A percentile compares a stretch with the other conserved stretches of the same genome.
Evolutionary conservation across 2,797 vertebrate genomes (phyloP).

Genomic region (Lithobates sylvaticus): DNA sequence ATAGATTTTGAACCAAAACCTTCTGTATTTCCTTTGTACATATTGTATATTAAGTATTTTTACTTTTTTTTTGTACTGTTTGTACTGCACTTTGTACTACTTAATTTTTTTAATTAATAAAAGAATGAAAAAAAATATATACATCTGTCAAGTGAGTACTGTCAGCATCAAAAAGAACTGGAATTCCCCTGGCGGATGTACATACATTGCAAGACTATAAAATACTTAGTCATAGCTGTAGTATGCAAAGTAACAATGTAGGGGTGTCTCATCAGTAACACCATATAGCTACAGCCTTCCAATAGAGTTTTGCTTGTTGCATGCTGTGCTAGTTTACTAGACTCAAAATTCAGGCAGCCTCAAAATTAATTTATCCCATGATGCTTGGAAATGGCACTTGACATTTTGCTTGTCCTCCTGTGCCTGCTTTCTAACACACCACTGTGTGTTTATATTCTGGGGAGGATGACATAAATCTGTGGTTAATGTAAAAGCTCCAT

Average conservation of each 20-base stretch:
- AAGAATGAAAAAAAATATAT: background rate
- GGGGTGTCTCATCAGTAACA: background rate
- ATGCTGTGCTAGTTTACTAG: background rate
- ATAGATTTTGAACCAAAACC: no score
- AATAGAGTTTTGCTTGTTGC: background rate
- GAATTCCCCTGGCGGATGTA: background rate
- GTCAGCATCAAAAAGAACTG: background rate
- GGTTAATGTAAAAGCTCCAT: slow-evolving; percentile 53
- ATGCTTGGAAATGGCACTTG: slow-evolving; percentile 1
- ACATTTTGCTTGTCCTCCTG: background rate
- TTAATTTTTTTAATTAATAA: no score
- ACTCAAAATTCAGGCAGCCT: background rate
- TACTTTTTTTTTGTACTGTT: no score
- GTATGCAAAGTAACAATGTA: background rate
- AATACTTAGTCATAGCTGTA: background rate
- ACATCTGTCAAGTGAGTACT: background rate
- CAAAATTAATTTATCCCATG: background rate
- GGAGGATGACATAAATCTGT: slow-evolving; percentile 7
- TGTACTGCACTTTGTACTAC: no score
- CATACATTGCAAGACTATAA: background rate
- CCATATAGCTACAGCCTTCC: background rate
- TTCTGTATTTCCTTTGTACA: no score
- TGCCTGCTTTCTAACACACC: slow-evolving; percentile 13
- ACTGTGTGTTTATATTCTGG: slow-evolving; percentile 1
- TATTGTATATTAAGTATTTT: no score